Conservation (phyloP, 2,797 vertebrate species). For the Cyclura pinguis region DNA sequence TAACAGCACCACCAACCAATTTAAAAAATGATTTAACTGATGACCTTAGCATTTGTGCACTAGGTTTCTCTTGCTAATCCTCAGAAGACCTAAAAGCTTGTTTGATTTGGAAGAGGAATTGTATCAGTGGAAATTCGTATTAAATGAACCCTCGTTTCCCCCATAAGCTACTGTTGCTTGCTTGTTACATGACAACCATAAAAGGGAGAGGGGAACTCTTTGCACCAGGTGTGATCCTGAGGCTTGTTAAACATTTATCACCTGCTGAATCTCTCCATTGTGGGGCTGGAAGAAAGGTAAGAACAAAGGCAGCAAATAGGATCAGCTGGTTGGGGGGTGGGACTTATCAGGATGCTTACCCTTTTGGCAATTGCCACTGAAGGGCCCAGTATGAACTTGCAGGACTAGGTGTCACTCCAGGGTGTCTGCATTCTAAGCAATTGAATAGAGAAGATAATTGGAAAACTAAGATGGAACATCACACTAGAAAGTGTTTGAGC, state of each 20-base stretch:
- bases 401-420: neutral
- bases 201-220: neutral
- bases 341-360: neutral
- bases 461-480: neutral
- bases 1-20: neutral
- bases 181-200: constrained; percentile 1
- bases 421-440: neutral
- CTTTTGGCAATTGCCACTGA: neutral
- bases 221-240: constrained; percentile 40
- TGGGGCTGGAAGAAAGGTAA: neutral
- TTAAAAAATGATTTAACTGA: neutral
- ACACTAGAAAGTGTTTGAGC: neutral
- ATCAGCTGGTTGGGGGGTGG: neutral
- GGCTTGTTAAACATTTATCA: constrained; percentile 45
- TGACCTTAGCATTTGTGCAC: neutral
- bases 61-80: neutral
- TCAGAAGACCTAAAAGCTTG: neutral
- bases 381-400: neutral
- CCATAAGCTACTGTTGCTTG: neutral
- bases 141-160: neutral
- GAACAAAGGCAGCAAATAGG: constrained; percentile 24
- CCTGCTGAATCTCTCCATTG: constrained; percentile 30
- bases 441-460: neutral
- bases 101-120: neutral
- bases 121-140: neutral